These are phyloP conservation scores for Margaritifera margaritifera DNA, from an alignment of 2,888 invertebrate genomes.

Conservation along the genomic window DNA sequence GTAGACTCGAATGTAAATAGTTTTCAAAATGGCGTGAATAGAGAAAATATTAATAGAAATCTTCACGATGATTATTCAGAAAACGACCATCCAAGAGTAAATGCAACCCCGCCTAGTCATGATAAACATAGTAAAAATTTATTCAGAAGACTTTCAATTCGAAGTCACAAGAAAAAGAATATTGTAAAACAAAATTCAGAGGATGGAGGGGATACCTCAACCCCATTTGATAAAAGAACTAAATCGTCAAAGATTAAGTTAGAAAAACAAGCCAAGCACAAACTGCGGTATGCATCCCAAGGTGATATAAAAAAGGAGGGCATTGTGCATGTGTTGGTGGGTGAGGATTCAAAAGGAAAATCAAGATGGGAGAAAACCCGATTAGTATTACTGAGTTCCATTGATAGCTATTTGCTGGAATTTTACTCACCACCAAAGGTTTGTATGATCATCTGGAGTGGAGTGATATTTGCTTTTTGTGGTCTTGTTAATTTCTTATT, in stretches of 20 bases:
- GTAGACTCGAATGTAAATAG: neutral
- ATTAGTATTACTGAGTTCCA: slow-evolving; percentile 90
- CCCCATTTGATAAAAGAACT: slow-evolving; percentile 43
- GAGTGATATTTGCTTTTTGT: neutral
- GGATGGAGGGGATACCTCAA: slow-evolving; percentile 80
- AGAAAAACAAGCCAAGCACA: slow-evolving; percentile 32
- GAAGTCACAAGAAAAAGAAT: slow-evolving; percentile 75
- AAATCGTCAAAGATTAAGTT: slow-evolving; percentile 38
- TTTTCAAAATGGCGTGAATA: slow-evolving; percentile 13
- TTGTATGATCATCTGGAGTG: slow-evolving; percentile 29
- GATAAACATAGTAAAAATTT: slow-evolving; percentile 38
- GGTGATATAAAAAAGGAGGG: slow-evolving; percentile 83
- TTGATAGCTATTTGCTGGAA: slow-evolving; percentile 91
- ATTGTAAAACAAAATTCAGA: slow-evolving; percentile 93
- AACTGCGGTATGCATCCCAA: slow-evolving; percentile 20
- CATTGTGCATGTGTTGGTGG: slow-evolving; percentile 91
- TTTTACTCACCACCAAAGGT: slow-evolving; percentile 95
- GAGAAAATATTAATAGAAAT: slow-evolving; percentile 15
- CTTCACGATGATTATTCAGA: slow-evolving; percentile 33
- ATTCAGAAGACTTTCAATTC: slow-evolving; percentile 46
- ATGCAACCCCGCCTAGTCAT: slow-evolving; percentile 18
- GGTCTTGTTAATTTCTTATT: neutral
- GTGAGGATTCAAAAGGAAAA: slow-evolving; percentile 84
- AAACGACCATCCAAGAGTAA: slow-evolving; percentile 28
- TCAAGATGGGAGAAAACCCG: slow-evolving; percentile 96